These are phyloP conservation scores for Drosophila lini DNA, from an alignment of 1,140 invertebrate genomes.

Conservation along the genomic window DNA sequence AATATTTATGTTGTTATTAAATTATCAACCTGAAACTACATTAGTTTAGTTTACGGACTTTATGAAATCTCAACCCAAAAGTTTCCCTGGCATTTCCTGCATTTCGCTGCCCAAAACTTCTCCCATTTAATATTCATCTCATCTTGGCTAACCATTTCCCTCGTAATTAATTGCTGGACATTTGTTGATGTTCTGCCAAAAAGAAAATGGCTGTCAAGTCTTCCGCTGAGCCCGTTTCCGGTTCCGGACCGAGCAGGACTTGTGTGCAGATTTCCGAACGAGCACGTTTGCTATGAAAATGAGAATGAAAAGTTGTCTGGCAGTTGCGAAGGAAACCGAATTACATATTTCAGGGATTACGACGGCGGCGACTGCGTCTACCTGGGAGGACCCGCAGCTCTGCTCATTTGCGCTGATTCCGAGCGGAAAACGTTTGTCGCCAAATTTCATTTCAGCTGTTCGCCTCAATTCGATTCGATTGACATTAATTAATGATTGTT, in stretches of 20 bases:
- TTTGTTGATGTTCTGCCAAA: constrained; percentile 70
- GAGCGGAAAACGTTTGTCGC: constrained; percentile 80
- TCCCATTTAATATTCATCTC: constrained; percentile 15
- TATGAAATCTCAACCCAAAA: background rate
- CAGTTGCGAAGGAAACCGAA: constrained; percentile 40
- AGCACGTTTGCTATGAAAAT: constrained; percentile 40
- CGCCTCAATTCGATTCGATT: constrained; percentile 75
- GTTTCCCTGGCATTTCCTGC: background rate
- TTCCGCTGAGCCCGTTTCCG: constrained; percentile 40
- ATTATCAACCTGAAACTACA: background rate
- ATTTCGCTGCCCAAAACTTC: constrained; percentile 1
- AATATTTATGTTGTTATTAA: background rate
- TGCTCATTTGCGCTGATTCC: constrained; percentile 79
- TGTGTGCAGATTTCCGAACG: constrained; percentile 15
- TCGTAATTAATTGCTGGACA: constrained; percentile 72
- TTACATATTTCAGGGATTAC: constrained; percentile 51
- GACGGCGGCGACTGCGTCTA: constrained; percentile 27
- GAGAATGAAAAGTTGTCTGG: constrained; percentile 67
- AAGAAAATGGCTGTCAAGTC: constrained; percentile 61
- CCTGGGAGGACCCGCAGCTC: constrained; percentile 53
- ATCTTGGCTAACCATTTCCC: constrained; percentile 15
- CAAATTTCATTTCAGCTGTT: constrained; percentile 78
- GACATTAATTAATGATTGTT: constrained; percentile 83
- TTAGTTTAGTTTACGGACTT: background rate
- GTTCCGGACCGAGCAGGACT: constrained; percentile 14